Base-by-base conservation (phyloP, 2,797 vertebrate species). In the Danio jaintianensis region DNA sequence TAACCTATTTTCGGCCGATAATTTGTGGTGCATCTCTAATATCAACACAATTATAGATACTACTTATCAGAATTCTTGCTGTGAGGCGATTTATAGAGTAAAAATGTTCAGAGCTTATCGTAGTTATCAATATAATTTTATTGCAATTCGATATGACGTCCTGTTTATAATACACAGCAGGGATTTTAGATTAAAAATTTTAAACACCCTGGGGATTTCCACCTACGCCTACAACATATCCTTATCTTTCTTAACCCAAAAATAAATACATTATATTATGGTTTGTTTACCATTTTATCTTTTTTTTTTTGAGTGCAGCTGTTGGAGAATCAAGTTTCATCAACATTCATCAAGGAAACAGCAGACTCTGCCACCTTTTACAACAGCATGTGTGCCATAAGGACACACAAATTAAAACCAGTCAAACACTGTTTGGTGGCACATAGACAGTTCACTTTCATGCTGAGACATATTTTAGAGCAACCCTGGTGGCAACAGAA, bases 401-500 rank as follows among this genome's bases (percentile, higher is more conserved):
- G 73, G 36, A 78, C 18, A 53, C 78, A 45, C 71, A 84, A 68
- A 82, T 76, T 84, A 62, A 78, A 85, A 88, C 82, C 82, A 80
- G 80, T 48, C 9, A 40, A 75, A 74, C 80, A 78, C 40, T 85
- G 88, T 88, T 86, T 77, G 84, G 86, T 85, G 55, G 36, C 63
- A 76, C 74, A 73, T 59, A 59, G 66, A 73, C 59, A 56, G 58
- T 80, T 52, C 68, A 62, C 78, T 81, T 66, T 72, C 52, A 50
- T 52, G 83, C 83, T 83, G 82, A 42, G 84, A 82, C 81, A 59
- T 62, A 71, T 76, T 66, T 80, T 38, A 67, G 69, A 83, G 78
- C 80, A 59, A 76, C 66, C 11, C 52, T 68, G 64, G 85, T 86
- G 38, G 50, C 75, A 82, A 83, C 64, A 73, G 22, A 70, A 45